Evolutionary conservation across 2,113 vertebrate genomes (phyloP).

Genomic region (Channa argus): DNA sequence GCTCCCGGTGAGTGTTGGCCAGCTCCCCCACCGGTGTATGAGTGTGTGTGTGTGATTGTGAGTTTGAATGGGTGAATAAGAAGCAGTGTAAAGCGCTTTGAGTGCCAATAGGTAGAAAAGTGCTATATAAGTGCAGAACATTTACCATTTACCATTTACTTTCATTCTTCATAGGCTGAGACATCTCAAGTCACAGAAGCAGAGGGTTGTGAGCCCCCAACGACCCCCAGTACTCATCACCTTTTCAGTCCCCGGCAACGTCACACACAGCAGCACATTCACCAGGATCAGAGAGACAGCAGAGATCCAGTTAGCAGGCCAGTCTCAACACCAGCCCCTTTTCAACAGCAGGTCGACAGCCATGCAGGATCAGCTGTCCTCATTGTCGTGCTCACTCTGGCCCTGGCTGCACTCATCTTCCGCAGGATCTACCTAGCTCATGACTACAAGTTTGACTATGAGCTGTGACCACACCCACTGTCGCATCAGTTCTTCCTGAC

Average conservation of each 20-base stretch:
- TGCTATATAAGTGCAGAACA: neutral
- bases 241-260: constrained; percentile 92
- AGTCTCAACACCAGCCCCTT: constrained; percentile 79
- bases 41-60: too few species aligned
- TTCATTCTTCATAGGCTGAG: constrained; percentile 74
- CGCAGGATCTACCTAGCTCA: constrained; percentile 94
- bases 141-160: neutral
- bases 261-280: constrained; percentile 86
- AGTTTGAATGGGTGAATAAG: too few species aligned
- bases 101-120: too few species aligned
- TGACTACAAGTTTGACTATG: constrained; percentile 94
- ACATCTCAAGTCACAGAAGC: constrained; percentile 38
- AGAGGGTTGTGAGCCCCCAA: constrained; percentile 52
- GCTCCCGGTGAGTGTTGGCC: too few species aligned
- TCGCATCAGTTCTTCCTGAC: too few species aligned
- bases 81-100: too few species aligned
- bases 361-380: constrained; percentile 88
- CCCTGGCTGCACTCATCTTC: constrained; percentile 93
- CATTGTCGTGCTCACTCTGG: constrained; percentile 93
- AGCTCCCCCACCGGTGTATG: too few species aligned
- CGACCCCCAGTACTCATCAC: constrained; percentile 57
- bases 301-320: constrained; percentile 76
- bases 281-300: constrained; percentile 75
- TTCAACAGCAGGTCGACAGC: constrained; percentile 81
- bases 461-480: constrained; percentile 83